These are phyloP conservation scores for Apeltes quadracus DNA, from an alignment of 2,113 vertebrate genomes.

Conservation along the genomic window DNA sequence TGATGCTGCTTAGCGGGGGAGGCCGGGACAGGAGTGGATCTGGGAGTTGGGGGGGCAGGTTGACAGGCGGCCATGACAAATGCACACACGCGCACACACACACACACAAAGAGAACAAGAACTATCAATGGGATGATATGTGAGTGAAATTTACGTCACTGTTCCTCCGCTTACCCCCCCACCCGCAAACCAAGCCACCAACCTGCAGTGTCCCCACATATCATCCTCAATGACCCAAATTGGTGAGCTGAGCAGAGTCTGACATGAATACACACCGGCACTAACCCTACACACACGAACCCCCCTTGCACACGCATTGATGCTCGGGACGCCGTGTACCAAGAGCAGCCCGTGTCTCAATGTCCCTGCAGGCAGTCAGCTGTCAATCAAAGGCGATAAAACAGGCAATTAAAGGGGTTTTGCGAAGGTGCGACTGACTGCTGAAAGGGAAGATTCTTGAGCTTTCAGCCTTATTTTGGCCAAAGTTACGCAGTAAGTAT, in stretches of 20 bases:
- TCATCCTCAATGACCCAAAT: slow-evolving; percentile 44
- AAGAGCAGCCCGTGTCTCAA: neutral
- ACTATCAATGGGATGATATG: slow-evolving; percentile 59
- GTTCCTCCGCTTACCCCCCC: slow-evolving; percentile 5
- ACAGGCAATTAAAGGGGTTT: neutral
- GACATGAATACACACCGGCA: slow-evolving; percentile 17
- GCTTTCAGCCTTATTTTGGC: neutral
- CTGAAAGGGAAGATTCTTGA: neutral
- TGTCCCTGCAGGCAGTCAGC: neutral
- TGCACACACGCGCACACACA: slow-evolving; percentile 9
- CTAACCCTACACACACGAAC: neutral
- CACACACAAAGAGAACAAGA: neutral
- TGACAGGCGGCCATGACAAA: slow-evolving; percentile 53
- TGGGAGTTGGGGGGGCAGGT: slow-evolving; percentile 28
- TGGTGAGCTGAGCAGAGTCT: slow-evolving; percentile 57
- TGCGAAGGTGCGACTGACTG: neutral
- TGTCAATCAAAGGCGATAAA: neutral
- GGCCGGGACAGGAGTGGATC: slow-evolving; percentile 38
- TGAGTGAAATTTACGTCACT: slow-evolving; percentile 52
- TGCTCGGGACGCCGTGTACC: neutral
- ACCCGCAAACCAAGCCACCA: slow-evolving; percentile 32
- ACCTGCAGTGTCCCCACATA: slow-evolving; percentile 40
- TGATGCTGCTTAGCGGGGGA: slow-evolving; percentile 38
- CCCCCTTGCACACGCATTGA: neutral
- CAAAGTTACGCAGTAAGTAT: neutral